These are phyloP conservation scores for Acanthaster planci DNA, from an alignment of 35 echinoderm and acorn worm species.

Conservation along the genomic window DNA sequence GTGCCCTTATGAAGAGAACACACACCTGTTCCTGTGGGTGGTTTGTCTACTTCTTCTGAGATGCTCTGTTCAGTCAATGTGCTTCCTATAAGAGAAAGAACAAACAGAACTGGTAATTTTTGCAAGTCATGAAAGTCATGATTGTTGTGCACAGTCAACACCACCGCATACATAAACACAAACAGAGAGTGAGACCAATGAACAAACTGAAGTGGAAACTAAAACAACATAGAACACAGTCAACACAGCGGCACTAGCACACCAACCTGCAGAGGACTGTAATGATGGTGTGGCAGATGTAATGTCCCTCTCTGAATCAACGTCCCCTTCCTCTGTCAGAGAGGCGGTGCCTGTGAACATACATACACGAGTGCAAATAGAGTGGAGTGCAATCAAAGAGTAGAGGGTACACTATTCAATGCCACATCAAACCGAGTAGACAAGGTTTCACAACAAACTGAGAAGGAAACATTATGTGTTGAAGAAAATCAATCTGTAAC, in stretches of 20 bases:
- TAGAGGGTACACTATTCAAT: background rate
- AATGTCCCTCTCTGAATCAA: background rate
- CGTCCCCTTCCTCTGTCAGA: background rate
- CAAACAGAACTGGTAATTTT: too few relatives aligned
- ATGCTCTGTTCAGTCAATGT: constrained; percentile 15
- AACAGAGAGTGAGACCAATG: too few relatives aligned
- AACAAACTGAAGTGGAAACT: too few relatives aligned
- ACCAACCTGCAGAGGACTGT: constrained; percentile 10
- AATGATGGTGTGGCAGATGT: background rate
- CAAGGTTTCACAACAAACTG: too few relatives aligned
- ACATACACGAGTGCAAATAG: background rate
- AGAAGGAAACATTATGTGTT: too few relatives aligned
- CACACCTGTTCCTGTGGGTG: background rate
- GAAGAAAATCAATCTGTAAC: too few relatives aligned
- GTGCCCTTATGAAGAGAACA: too few relatives aligned
- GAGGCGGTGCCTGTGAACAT: background rate
- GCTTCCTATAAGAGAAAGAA: background rate
- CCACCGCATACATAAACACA: too few relatives aligned
- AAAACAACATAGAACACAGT: too few relatives aligned
- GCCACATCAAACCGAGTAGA: background rate
- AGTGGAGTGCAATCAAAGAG: background rate
- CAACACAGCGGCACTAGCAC: background rate
- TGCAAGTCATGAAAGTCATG: too few relatives aligned
- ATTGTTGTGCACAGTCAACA: too few relatives aligned
- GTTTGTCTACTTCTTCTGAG: background rate